These are phyloP conservation scores for Hydropsyche betteni DNA, from an alignment of 2,888 invertebrate species.

Conservation along the genomic window DNA sequence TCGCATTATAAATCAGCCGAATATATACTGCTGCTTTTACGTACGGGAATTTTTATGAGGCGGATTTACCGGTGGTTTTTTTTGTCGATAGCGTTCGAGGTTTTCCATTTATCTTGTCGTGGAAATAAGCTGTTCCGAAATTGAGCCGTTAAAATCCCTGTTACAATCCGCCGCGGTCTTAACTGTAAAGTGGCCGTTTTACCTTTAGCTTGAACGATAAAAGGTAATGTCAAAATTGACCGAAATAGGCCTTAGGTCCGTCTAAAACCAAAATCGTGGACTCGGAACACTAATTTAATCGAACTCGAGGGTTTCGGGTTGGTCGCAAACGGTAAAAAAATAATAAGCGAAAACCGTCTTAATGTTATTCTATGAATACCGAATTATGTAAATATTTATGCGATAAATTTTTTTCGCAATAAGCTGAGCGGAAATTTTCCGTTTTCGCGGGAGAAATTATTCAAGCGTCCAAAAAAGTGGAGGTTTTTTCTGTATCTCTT, in stretches of 20 bases:
- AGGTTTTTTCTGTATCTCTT: neutral
- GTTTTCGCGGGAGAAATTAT: too few species aligned
- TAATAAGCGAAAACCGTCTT: too few species aligned
- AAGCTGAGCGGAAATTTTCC: too few species aligned
- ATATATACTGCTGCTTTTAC: neutral
- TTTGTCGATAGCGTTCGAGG: neutral
- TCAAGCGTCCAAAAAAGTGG: too few species aligned
- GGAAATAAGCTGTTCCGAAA: constrained; percentile 1
- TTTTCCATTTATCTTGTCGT: constrained; percentile 4
- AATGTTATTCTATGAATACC: too few species aligned
- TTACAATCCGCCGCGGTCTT: neutral
- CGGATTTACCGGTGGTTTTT: neutral
- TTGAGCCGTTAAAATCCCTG: neutral
- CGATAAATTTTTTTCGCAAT: too few species aligned
- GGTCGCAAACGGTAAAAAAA: too few species aligned
- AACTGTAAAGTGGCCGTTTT: constrained; percentile 10
- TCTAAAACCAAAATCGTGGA: neutral
- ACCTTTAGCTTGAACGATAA: neutral
- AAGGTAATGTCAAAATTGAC: constrained; percentile 15
- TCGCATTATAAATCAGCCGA: too few species aligned
- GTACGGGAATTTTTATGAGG: neutral
- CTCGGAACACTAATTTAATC: neutral
- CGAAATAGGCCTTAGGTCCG: neutral
- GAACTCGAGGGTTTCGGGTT: neutral
- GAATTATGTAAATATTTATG: too few species aligned